Percentiles rank a stretch among this genome's conserved stretches.
phyloP scores from a whole-genome alignment of 2,797 vertebrate genomes.

The Anguilla anguilla region DNA sequence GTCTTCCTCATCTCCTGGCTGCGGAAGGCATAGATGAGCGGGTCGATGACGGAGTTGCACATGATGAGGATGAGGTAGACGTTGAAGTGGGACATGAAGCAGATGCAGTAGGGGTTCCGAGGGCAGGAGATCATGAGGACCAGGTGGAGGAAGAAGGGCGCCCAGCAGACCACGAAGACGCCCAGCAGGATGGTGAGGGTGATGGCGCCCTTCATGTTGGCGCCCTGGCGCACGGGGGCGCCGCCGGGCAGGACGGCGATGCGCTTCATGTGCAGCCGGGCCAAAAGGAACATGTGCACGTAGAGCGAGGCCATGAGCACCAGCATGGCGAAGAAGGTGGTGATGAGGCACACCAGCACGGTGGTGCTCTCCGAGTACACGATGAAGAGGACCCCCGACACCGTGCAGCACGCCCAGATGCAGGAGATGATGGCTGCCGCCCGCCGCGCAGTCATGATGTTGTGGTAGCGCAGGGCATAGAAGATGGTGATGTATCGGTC shows the following conservation, averaged over 20 bases:
- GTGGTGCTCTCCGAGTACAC: slow-evolving; percentile 81
- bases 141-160: slow-evolving; percentile 84
- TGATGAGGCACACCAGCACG: slow-evolving; percentile 83
- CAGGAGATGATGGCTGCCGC: slow-evolving; percentile 73
- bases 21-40: slow-evolving; percentile 86
- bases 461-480: slow-evolving; percentile 85
- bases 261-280: slow-evolving; percentile 81
- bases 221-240: slow-evolving; percentile 72
- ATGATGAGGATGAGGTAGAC: slow-evolving; percentile 89
- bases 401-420: slow-evolving; percentile 80
- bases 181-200: slow-evolving; percentile 86
- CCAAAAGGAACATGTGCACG: slow-evolving; percentile 87
- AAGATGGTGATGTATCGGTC: slow-evolving; percentile 89
- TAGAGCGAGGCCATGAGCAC: slow-evolving; percentile 86
- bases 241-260: slow-evolving; percentile 80
- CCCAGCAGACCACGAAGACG: slow-evolving; percentile 87
- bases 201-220: slow-evolving; percentile 85
- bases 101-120: slow-evolving; percentile 84
- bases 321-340: slow-evolving; percentile 86
- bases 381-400: slow-evolving; percentile 81
- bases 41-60: slow-evolving; percentile 87
- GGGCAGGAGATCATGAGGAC: slow-evolving; percentile 87
- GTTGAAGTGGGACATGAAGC: slow-evolving; percentile 90
- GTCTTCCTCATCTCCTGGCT: slow-evolving; percentile 87
- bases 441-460: slow-evolving; percentile 80